Conservation (phyloP, 2,797 vertebrate species). For the Synaphobranchus kaupii region DNA sequence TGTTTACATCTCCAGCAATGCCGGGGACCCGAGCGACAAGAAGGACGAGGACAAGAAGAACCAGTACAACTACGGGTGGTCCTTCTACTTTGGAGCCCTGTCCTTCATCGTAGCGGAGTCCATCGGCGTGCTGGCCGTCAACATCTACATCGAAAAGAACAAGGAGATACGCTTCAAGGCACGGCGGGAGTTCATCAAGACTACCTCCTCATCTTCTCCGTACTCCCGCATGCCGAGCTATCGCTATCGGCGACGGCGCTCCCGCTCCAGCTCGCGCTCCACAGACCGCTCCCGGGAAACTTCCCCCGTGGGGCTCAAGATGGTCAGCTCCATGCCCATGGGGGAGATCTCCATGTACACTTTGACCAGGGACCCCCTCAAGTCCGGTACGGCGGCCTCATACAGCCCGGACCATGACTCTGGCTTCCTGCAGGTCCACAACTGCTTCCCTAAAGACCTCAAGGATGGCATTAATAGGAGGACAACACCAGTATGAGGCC, state of each 20-base stretch:
- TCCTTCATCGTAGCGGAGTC: conserved; percentile 96
- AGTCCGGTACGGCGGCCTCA: conserved; percentile 75
- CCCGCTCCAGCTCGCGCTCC: conserved; percentile 88
- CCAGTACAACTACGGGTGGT: conserved; percentile 95
- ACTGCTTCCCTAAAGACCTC: conserved; percentile 90
- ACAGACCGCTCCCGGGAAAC: conserved; percentile 87
- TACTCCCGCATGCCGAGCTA: conserved; percentile 94
- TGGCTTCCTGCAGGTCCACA: conserved; percentile 89
- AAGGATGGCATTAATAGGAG: conserved; percentile 88
- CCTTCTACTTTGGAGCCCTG: conserved; percentile 94
- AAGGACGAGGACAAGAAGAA: conserved; percentile 93
- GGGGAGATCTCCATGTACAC: conserved; percentile 92
- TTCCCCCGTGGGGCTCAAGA: conserved; percentile 85
- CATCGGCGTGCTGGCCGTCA: conserved; percentile 90
- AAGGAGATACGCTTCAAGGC: conserved; percentile 86
- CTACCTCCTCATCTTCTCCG: conserved; percentile 80
- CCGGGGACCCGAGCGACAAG: conserved; percentile 92
- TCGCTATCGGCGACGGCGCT: conserved; percentile 83
- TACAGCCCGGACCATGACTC: conserved; percentile 86
- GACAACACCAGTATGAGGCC: conserved; percentile 87
- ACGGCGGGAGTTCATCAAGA: conserved; percentile 82
- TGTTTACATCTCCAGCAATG: conserved; percentile 96
- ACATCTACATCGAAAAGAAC: conserved; percentile 97
- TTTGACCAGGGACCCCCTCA: conserved; percentile 83
- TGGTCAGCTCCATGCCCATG: conserved; percentile 81